Evolutionary conservation across 2,113 vertebrate genomes (phyloP).

Genomic region (Microtus pennsylvanicus): DNA sequence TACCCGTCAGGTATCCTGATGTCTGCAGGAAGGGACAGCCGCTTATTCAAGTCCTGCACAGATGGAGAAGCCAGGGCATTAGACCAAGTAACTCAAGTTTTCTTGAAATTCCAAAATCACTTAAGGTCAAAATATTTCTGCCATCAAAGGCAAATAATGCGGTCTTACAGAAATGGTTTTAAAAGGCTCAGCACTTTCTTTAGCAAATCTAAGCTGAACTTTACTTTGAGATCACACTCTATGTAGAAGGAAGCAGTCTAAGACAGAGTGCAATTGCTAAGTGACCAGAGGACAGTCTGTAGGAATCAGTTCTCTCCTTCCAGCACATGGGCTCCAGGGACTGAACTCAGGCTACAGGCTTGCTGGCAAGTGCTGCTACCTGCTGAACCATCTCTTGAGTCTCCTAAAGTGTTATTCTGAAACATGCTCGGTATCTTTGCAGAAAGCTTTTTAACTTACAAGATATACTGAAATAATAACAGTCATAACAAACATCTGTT

Average conservation of each 20-base stretch:
- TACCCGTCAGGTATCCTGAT: conserved; percentile 99
- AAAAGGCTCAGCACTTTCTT: background rate
- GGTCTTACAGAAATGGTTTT: conserved; percentile 33
- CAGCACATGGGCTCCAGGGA: no score
- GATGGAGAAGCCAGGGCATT: background rate
- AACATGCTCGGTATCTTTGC: background rate
- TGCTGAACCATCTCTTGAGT: background rate
- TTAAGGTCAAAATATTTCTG: background rate
- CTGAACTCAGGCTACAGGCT: no score
- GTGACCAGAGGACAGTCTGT: background rate
- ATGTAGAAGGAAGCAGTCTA: background rate
- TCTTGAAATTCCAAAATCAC: background rate
- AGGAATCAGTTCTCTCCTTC: background rate
- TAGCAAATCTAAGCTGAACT: conserved; percentile 24
- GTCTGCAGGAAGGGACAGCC: conserved; percentile 97
- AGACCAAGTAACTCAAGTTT: background rate
- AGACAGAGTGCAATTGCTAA: background rate
- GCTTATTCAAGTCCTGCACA: conserved; percentile 97
- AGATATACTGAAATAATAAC: background rate
- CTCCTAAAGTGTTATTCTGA: background rate
- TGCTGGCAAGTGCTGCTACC: no score
- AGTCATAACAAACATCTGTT: background rate
- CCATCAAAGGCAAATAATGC: background rate
- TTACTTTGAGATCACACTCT: conserved; percentile 38
- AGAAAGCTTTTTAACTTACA: conserved; percentile 31